Conservation (phyloP, 1,140 invertebrate genomes). For the Lordiphosa stackelbergi region DNA sequence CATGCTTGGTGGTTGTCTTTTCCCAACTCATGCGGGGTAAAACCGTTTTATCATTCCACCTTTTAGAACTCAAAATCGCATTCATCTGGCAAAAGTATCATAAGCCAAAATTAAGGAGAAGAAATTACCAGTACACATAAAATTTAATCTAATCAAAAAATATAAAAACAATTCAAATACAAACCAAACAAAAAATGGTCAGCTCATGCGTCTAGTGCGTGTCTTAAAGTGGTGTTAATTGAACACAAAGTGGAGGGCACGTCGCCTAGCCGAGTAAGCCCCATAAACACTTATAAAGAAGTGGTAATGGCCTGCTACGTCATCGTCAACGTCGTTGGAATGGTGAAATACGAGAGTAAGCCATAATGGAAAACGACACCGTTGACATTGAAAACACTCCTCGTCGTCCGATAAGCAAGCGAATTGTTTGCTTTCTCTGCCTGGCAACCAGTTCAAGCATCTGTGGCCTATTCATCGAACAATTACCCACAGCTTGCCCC, state of each 20-base stretch:
- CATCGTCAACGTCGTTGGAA: constrained; percentile 42
- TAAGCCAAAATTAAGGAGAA: too few species aligned
- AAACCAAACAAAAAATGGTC: background rate
- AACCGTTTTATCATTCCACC: background rate
- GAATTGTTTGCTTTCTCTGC: constrained; percentile 29
- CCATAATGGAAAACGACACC: constrained; percentile 47
- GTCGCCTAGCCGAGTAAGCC: constrained; percentile 11
- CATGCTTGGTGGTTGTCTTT: too few species aligned
- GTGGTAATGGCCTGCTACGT: constrained; percentile 37
- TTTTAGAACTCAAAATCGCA: too few species aligned
- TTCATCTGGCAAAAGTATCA: background rate
- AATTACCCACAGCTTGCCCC: constrained; percentile 7
- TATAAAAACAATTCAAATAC: constrained; percentile 5
- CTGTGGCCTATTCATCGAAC: too few species aligned
- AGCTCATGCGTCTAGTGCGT: constrained; percentile 7
- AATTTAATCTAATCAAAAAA: constrained; percentile 17
- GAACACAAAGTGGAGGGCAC: constrained; percentile 1
- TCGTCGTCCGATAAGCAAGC: constrained; percentile 43
- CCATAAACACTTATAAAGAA: constrained; percentile 30
- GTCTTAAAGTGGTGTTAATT: constrained; percentile 1
- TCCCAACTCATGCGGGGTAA: too few species aligned
- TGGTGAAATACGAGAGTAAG: constrained; percentile 49
- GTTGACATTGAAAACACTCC: constrained; percentile 62
- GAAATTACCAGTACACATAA: background rate
- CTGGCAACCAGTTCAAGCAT: constrained; percentile 45